Conservation (phyloP, 2,797 vertebrate genomes). For the Falco rusticolus region DNA sequence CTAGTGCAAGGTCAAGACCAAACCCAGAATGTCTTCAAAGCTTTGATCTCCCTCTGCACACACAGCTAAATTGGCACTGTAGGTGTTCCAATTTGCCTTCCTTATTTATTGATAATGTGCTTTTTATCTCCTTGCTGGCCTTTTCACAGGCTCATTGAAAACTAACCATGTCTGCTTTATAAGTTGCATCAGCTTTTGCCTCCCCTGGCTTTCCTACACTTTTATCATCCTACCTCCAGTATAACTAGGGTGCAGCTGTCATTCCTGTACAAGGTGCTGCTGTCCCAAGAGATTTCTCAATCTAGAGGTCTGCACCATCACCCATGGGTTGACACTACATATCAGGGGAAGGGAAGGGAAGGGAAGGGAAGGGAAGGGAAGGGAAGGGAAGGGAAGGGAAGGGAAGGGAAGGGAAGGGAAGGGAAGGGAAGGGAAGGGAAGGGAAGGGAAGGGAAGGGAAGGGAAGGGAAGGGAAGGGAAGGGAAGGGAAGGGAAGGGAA, state of each 20-base stretch:
- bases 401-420: not conserved
- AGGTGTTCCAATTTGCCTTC: not conserved
- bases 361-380: rapidly evolving
- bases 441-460: rapidly evolving
- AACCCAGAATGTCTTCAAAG: not conserved
- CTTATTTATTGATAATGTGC: not conserved
- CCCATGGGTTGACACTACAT: not conserved
- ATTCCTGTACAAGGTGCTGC: not conserved
- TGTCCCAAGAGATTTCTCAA: not conserved
- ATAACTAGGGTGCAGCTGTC: not conserved
- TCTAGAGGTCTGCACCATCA: not conserved
- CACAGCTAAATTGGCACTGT: not conserved
- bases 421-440: not conserved
- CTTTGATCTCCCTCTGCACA: not conserved
- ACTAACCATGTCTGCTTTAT: not conserved
- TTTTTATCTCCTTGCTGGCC: not conserved
- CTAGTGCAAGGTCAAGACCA: not conserved
- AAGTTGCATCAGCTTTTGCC: not conserved
- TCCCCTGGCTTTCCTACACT: not conserved
- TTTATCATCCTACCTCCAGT: not conserved
- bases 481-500: not conserved
- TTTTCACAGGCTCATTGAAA: not conserved
- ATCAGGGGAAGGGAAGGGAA: no score
- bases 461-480: no score
- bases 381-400: no score